Conservation (phyloP, 2,888 invertebrate genomes). For the Himalopsyche japonica region DNA sequence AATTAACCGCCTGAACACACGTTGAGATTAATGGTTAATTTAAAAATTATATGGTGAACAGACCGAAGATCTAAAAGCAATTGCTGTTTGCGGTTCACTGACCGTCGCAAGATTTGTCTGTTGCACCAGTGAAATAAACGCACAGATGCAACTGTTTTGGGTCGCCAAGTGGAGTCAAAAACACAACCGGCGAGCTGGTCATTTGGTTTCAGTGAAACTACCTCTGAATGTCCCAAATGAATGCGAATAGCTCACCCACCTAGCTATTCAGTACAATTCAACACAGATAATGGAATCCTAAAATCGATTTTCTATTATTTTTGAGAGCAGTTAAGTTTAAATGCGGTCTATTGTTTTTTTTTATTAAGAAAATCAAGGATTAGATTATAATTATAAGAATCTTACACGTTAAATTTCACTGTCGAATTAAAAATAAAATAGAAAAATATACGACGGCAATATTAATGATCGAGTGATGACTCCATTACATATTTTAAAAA, state of each 20-base stretch:
- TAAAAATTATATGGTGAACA: no score
- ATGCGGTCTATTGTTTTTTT: neutral
- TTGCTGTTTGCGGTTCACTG: neutral
- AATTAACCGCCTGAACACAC: no score
- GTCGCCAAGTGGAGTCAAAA: neutral
- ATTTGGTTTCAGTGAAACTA: neutral
- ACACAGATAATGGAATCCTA: neutral
- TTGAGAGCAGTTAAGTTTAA: neutral
- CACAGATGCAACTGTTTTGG: neutral
- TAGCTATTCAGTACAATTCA: neutral
- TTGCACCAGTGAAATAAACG: neutral
- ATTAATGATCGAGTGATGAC: no score
- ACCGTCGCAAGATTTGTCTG: neutral
- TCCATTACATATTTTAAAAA: no score
- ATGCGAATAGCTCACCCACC: neutral
- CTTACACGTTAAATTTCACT: no score
- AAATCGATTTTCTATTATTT: neutral
- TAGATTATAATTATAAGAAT: no score
- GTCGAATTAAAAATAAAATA: no score
- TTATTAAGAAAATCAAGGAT: no score
- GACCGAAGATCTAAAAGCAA: no score
- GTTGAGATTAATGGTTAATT: no score
- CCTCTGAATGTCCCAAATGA: neutral
- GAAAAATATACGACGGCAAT: no score
- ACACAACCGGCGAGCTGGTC: neutral